These are phyloP conservation scores for Microtus pennsylvanicus DNA, from an alignment of 2,113 vertebrate species.

Conservation along the genomic window DNA sequence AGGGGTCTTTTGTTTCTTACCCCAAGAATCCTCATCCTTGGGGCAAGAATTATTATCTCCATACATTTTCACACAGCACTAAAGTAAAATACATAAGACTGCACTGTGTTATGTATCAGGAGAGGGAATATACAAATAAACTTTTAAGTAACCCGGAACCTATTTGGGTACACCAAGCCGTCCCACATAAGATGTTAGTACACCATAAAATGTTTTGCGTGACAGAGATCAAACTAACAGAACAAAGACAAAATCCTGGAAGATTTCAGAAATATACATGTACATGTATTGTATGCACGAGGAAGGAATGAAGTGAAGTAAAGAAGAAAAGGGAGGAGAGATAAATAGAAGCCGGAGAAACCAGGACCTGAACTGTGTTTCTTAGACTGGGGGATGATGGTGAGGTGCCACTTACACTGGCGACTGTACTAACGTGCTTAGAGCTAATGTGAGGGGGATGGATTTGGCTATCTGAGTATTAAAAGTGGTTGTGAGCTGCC, in stretches of 20 bases:
- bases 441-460: neutral
- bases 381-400: neutral
- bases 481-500: neutral
- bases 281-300: no score
- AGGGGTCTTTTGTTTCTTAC: slow-evolving; percentile 34
- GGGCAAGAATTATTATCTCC: neutral
- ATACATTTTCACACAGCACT: neutral
- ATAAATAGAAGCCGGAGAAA: neutral
- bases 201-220: neutral
- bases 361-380: neutral
- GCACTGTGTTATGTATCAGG: neutral
- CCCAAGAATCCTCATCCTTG: neutral
- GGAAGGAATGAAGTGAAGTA: neutral
- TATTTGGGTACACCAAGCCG: neutral
- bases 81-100: neutral
- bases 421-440: neutral
- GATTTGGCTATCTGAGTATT: neutral
- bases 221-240: neutral
- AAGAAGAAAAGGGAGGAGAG: neutral
- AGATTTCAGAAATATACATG: neutral
- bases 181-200: neutral
- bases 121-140: neutral
- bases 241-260: slow-evolving; percentile 11
- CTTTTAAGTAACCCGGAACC: neutral
- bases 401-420: neutral